Evolutionary conservation across 2,113 vertebrate genomes (phyloP).

Genomic region (Gymnogyps californianus): DNA sequence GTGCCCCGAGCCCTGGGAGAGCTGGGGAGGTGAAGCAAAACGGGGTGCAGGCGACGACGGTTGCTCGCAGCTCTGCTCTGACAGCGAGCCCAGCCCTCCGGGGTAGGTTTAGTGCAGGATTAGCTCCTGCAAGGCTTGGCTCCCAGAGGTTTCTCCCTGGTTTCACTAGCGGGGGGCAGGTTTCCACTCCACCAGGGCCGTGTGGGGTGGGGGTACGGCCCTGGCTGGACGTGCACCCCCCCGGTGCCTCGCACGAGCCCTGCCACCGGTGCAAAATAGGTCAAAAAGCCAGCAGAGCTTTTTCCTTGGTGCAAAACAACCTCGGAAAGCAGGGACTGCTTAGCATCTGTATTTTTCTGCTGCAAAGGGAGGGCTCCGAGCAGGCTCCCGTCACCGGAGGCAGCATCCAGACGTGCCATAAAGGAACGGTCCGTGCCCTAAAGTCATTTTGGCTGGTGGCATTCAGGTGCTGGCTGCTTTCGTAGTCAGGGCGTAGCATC

Average conservation of each 20-base stretch:
- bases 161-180: not conserved
- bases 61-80: not conserved
- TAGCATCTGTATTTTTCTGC: not conserved
- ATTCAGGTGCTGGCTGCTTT: not conserved
- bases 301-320: not conserved
- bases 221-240: fast-evolving
- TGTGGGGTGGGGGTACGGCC: not conserved
- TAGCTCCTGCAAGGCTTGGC: not conserved
- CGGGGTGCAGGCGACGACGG: not conserved
- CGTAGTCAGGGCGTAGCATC: not conserved
- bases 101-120: not conserved
- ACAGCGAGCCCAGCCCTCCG: fast-evolving
- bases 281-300: not conserved
- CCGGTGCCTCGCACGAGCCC: not conserved
- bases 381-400: fast-evolving
- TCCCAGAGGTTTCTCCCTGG: not conserved
- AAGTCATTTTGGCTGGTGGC: not conserved
- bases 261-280: not conserved
- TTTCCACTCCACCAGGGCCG: not conserved
- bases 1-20: not conserved
- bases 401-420: not conserved
- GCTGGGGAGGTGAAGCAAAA: not conserved
- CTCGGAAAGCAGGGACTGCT: not conserved
- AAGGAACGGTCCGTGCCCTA: fast-evolving
- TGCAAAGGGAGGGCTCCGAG: not conserved